Base-by-base conservation (phyloP, 2,113 vertebrate species). In the Copsychus sechellarum region DNA sequence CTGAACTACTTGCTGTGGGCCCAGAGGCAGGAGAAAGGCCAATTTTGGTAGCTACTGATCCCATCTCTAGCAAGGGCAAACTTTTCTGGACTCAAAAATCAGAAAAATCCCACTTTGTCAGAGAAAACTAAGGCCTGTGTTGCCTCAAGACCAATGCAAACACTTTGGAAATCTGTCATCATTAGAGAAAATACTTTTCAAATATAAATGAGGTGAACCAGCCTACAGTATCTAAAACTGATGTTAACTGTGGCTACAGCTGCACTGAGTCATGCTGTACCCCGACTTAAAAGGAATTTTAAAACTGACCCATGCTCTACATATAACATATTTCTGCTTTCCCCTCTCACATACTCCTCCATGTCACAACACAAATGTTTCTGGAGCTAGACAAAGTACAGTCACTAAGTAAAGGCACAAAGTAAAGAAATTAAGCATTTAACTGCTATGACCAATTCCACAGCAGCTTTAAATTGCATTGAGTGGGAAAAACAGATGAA, bases 41-140 rank as follows among this genome's bases (percentile, higher is more conserved):
- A 61, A 25, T 34, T 62, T 12, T 5, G 34, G 34, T 8, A 77
- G 70, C 48, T 76, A 45, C 36, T 51, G 33, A 6, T 60, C 54
- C n/a, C 0, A 0, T 6, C 51, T 45, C 29, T 40, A 57, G 11
- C 0, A 4, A 69, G 12, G 26, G 23, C 3, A 84, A 79, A 56
- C 19, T 79, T 40, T 53, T 57, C 67, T 33, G 13, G 36, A 69
- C 43, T 50, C 64, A 15, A 81, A 65, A 57, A 60, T 45, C 14
- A 82, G 48, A 36, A 61, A 76, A 90, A 54, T 2, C 0, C 3
- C 2, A 26, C 31, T 60, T 36, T 72, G 24, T 54, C 25, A 72
- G 22, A 69, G 40, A 53, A 89, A 74, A n/a, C 12, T 1, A 86
- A 61, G 19, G 64, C 14, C 65, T 93, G 4, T 0, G 19, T 10